Conservation (phyloP, 2,113 vertebrate species). For the Tupaia tana region DNA sequence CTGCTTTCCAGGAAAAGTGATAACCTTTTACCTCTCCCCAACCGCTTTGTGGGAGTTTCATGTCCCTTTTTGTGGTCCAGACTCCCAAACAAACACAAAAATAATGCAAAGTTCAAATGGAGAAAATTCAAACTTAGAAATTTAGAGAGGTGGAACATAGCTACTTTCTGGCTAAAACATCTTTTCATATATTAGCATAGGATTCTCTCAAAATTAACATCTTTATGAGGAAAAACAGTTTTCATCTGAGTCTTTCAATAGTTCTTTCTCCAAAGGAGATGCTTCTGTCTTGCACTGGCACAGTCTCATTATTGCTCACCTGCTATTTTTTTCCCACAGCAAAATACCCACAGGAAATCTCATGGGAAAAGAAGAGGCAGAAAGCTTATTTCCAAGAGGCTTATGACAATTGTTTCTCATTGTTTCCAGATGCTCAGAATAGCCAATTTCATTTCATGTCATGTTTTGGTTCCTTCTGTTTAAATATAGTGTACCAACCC, state of each 20-base stretch:
- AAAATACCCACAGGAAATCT: background rate
- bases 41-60: background rate
- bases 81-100: background rate
- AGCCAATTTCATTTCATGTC: background rate
- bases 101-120: background rate
- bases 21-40: background rate
- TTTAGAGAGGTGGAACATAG: background rate
- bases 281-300: background rate
- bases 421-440: background rate
- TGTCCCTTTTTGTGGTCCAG: background rate
- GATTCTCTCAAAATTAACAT: background rate
- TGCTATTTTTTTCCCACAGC: background rate
- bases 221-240: background rate
- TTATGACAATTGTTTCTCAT: background rate
- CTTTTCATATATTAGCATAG: background rate
- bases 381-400: constrained; percentile 4
- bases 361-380: background rate
- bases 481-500: background rate
- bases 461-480: background rate
- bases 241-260: background rate
- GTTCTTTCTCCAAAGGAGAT: background rate
- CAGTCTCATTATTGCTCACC: background rate
- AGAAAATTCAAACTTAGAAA: background rate
- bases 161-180: background rate
- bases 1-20: background rate